phyloP scores from a whole-genome alignment of 2,888 invertebrate genomes.

The Dolomedes plantarius region DNA sequence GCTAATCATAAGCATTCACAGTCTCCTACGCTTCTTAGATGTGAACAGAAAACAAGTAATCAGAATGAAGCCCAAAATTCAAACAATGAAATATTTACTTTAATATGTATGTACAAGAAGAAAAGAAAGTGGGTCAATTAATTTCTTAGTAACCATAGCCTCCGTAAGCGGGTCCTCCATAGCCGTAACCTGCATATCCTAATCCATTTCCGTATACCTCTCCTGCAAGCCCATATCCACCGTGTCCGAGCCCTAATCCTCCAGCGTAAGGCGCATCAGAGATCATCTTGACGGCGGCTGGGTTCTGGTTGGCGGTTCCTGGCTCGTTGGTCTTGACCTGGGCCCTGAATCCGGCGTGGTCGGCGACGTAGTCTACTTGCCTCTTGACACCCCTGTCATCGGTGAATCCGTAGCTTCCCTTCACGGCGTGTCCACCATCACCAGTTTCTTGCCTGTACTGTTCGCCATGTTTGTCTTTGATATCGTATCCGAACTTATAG shows the following conservation, averaged over 20 bases:
- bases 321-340: conserved; percentile 54
- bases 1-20: no score
- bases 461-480: conserved; percentile 54
- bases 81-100: no score
- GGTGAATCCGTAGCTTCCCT: conserved; percentile 58
- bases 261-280: conserved; percentile 32
- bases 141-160: not conserved
- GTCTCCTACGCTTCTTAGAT: no score
- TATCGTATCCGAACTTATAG: conserved; percentile 40
- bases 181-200: not conserved
- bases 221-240: not conserved
- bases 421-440: conserved; percentile 37
- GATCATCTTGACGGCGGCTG: conserved; percentile 42
- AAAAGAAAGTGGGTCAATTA: no score
- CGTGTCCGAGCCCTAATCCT: not conserved
- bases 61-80: no score
- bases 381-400: conserved; percentile 51
- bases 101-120: no score
- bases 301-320: conserved; percentile 40
- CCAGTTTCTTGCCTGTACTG: conserved; percentile 48
- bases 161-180: not conserved
- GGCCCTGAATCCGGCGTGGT: conserved; percentile 39
- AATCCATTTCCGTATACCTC: not conserved
- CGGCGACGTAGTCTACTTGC: conserved; percentile 33
- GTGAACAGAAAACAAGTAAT: no score